Conservation (phyloP, 1,140 invertebrate species). For the Leptestheria dahalacensis region DNA sequence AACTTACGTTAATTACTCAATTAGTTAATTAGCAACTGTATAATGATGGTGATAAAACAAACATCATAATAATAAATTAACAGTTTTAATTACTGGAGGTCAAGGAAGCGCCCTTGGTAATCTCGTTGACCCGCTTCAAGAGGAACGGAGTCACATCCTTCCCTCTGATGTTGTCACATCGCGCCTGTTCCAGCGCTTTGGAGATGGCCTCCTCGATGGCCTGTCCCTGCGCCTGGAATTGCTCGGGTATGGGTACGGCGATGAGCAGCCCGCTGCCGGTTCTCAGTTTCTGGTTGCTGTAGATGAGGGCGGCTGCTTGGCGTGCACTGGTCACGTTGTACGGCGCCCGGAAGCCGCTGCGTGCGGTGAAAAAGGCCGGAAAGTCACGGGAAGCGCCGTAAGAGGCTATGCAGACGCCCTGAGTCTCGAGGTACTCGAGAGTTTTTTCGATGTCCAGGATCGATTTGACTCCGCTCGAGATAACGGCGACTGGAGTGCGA, state of each 20-base stretch:
- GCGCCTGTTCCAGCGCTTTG: constrained; percentile 50
- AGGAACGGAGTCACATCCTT: constrained; percentile 89
- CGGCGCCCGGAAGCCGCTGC: constrained; percentile 51
- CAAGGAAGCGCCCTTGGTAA: constrained; percentile 66
- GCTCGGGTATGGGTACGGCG: constrained; percentile 74
- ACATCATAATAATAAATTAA: constrained; percentile 15
- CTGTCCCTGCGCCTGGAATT: constrained; percentile 32
- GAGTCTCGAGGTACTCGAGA: constrained; percentile 88
- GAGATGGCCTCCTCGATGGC: constrained; percentile 49
- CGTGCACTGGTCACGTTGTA: constrained; percentile 40
- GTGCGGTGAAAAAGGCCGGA: constrained; percentile 54
- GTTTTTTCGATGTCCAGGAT: constrained; percentile 91
- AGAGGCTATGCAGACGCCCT: constrained; percentile 77
- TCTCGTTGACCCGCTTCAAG: constrained; percentile 51
- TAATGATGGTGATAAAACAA: background rate
- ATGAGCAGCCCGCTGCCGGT: constrained; percentile 69
- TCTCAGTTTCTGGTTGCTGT: constrained; percentile 36
- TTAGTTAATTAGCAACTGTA: too few species aligned
- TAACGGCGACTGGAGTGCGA: constrained; percentile 66
- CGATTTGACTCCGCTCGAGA: constrained; percentile 92
- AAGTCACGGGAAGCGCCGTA: constrained; percentile 42
- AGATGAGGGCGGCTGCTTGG: constrained; percentile 58
- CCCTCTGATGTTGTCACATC: constrained; percentile 46
- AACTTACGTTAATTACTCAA: too few species aligned
- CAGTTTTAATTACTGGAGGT: constrained; percentile 42